A percentile compares a stretch with the other conserved stretches of the same genome.
Evolutionary conservation across 2,113 vertebrate genomes (phyloP).

Genomic region (Climacteris rufus): DNA sequence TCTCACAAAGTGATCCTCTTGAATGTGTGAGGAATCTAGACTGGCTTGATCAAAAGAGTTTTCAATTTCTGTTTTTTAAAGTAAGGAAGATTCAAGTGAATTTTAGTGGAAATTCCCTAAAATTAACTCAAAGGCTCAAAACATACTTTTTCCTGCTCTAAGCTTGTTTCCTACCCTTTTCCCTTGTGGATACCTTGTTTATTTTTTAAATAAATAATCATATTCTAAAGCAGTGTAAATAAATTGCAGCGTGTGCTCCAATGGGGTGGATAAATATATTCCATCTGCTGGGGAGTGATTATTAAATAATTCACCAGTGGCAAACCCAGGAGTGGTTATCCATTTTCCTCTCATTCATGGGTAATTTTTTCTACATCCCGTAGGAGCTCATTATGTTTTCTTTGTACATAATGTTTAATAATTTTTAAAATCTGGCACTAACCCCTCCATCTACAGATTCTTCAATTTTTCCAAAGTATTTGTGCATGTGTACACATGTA

Average conservation of each 20-base stretch:
- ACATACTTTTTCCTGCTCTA: not conserved
- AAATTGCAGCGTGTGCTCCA: slow-evolving; percentile 49
- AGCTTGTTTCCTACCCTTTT: slow-evolving; percentile 48
- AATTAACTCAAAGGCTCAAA: not conserved
- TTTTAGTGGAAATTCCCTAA: slow-evolving; percentile 11
- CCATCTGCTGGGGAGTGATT: slow-evolving; percentile 57
- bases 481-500: not conserved
- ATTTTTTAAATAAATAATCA: slow-evolving; percentile 60
- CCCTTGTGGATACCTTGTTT: slow-evolving; percentile 53
- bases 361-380: slow-evolving; percentile 31
- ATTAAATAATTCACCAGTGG: slow-evolving; percentile 66
- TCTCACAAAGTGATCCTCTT: not conserved
- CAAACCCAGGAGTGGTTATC: slow-evolving; percentile 43
- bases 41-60: not conserved
- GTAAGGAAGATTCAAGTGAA: not conserved
- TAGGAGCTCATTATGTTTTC: slow-evolving; percentile 50
- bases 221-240: slow-evolving; percentile 67
- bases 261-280: slow-evolving; percentile 48
- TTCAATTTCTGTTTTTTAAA: not conserved
- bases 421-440: slow-evolving; percentile 24
- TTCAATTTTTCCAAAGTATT: not conserved
- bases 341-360: slow-evolving; percentile 36
- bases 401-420: slow-evolving; percentile 43
- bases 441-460: not conserved
- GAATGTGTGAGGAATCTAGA: not conserved